Percentiles rank a stretch among this genome's conserved stretches.
phyloP scores from a whole-genome alignment of 2,113 vertebrate genomes.

The Stegastes partitus region DNA sequence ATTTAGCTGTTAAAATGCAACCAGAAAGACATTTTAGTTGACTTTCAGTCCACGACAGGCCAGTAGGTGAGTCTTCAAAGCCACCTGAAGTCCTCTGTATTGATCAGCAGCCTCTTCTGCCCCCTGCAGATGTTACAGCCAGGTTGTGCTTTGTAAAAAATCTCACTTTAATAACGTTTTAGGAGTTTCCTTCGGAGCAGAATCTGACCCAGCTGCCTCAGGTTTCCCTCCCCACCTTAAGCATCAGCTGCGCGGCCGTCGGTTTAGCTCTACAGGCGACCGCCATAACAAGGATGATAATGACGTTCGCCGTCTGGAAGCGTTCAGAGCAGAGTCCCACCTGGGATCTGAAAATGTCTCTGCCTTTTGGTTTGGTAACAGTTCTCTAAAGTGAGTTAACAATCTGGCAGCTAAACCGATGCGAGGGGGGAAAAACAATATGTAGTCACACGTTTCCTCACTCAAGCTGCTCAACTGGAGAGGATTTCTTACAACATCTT shows the following conservation, averaged over 20 bases:
- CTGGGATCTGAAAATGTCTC: slow-evolving; percentile 7
- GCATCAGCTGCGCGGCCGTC: neutral
- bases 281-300: neutral
- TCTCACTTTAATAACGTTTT: neutral
- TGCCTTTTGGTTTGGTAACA: neutral
- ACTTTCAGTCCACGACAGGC: neutral
- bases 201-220: slow-evolving; percentile 13
- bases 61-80: slow-evolving; percentile 19
- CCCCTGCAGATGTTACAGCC: neutral
- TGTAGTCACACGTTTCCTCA: neutral
- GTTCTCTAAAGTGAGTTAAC: slow-evolving; percentile 11
- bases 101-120: neutral
- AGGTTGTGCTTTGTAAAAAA: neutral
- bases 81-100: slow-evolving; percentile 31
- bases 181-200: neutral
- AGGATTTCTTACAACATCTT: no score
- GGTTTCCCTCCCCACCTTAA: neutral
- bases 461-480: no score
- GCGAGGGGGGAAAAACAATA: neutral
- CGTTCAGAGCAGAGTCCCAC: slow-evolving; percentile 16
- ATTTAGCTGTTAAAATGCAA: neutral
- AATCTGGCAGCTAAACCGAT: neutral
- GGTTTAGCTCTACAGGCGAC: neutral
- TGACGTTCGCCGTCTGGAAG: slow-evolving; percentile 1
- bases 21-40: slow-evolving; percentile 1